Base-by-base conservation (phyloP, 1,140 invertebrate species). In the Cherax destructor region DNA sequence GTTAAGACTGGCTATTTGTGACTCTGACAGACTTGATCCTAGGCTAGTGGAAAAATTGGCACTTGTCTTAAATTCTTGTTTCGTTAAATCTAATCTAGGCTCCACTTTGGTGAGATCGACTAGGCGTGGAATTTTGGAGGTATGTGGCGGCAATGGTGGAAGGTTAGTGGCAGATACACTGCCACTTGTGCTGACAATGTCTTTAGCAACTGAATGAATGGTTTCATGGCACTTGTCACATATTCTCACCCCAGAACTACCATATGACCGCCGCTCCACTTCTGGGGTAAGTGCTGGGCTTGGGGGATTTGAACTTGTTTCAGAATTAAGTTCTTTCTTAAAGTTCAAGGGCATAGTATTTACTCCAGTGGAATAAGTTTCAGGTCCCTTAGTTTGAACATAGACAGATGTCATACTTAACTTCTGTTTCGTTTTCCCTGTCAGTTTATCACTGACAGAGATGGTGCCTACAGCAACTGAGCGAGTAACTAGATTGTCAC, bases 151-250 rank as follows among this genome's bases (percentile, higher is more conserved):
- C 47, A 91, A 76, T 24, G 92, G 90, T 83, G 94, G 90, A 30
- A 92, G 56, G 87, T 72, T 65, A 13, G 92, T 81, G 47, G 87
- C 79, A 85, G 89, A 84, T 18, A 86, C 74, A 13, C 87, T 78
- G 52, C 83, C 83, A 89, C 76, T 91, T 5, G 87, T 93, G 59
- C 92, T 94, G 5, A 95, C 94, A 92, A 95, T 95, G 78, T 95
- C 95, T 88, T 95, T 94, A 30, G 95, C 95, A 89, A 95, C 94
- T 69, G 94, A 94, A 65, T 95, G 95, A 52, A 96, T 96, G 16
- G 95, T 95, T 86, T 95, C 95, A 93, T 96, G 96, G 93, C 96
- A 96, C 92, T 96, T 96, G 93, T 96, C 96, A 94, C 96, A 96
- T 88, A 96, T 95, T 93, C 95, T 96, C 65, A 96, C 95, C 79